Evolutionary conservation across 2,113 vertebrate genomes (phyloP), one percentile per base, ranked within the genome.

Genomic region (Lipophrys pholis): DNA sequence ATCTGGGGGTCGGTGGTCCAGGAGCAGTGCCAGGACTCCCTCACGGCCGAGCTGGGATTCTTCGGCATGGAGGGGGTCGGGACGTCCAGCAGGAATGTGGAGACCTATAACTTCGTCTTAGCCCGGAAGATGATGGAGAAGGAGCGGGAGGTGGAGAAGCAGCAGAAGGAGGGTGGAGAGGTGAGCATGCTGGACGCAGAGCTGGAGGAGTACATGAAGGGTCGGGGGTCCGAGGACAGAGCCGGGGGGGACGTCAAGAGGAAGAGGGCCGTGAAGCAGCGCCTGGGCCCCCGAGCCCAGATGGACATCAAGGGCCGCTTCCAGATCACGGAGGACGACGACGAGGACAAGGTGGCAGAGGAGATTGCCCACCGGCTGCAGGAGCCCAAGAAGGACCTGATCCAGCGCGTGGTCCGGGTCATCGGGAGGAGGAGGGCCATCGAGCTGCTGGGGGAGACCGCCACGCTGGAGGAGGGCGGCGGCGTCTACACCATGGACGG

Each of bases 1-100:
- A 95, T 99, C 7, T 99, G 98, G 98, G 96, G 97, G 1, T 87
- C 91, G 0, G 97, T 99, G 71, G 95, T 99, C 0, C 97, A 99
- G 78, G 97, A 98, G 73, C 97, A 99, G 88, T 96, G 83, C 66
- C 98, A 99, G 82, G 97, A 99, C n/a, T 95, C 95, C 0, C 90
- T 99, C 16, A 95, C 96, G 0, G 92, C 93, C 1, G 97, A 97
- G 73, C 94, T 99, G 6, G 95, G 96, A 1, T 93, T 99, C 72
- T 90, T 99, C 70, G 97, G 95, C 59, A 97, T 99, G 97, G 98
- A 99, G 11, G 96, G 96, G 1, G 76, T 99, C 14, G 95, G 94
- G 89, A 97, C 92, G 93, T 95, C 95, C 75, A 93, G 89, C 57
- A 94, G 98, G 16, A 95, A 95, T 15, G 96, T 96, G 3, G 98